Evolutionary conservation across 2,797 vertebrate species (phyloP).

Genomic region (Chiroxiphia lanceolata): DNA sequence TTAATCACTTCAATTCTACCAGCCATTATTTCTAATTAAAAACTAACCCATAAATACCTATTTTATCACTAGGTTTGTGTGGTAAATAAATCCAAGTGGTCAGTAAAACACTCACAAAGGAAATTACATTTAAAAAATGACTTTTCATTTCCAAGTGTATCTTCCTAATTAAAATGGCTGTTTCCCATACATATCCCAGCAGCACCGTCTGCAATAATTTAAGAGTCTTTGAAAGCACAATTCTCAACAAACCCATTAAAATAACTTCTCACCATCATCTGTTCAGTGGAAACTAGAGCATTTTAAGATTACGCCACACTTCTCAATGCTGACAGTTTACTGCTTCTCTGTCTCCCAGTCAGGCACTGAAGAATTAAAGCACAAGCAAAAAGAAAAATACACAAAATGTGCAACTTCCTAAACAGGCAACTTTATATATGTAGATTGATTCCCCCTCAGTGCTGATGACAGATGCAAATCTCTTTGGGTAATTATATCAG

Average conservation of each 20-base stretch:
- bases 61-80: slow-evolving; percentile 76
- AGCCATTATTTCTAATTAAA: slow-evolving; percentile 96
- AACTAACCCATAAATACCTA: slow-evolving; percentile 85
- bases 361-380: not conserved
- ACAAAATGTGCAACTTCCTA: not conserved
- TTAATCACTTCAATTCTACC: slow-evolving; percentile 83
- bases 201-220: slow-evolving; percentile 48
- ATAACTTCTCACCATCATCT: slow-evolving; percentile 48
- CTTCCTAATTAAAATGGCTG: slow-evolving; percentile 75
- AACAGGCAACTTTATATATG: not conserved
- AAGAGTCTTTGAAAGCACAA: slow-evolving; percentile 53
- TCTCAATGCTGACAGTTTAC: slow-evolving; percentile 14
- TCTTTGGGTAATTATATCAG: not conserved
- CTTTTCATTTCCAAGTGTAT: slow-evolving; percentile 71
- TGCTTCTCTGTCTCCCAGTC: not conserved
- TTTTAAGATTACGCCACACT: slow-evolving; percentile 18
- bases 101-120: slow-evolving; percentile 71
- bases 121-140: slow-evolving; percentile 74
- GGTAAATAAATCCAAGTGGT: slow-evolving; percentile 86
- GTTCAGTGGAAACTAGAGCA: slow-evolving; percentile 18
- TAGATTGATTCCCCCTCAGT: not conserved
- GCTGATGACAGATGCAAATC: not conserved
- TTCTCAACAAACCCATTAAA: slow-evolving; percentile 44
- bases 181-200: slow-evolving; percentile 58
- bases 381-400: not conserved